Conservation (phyloP, 2,888 invertebrate genomes). For the Tanypteryx hageni region DNA sequence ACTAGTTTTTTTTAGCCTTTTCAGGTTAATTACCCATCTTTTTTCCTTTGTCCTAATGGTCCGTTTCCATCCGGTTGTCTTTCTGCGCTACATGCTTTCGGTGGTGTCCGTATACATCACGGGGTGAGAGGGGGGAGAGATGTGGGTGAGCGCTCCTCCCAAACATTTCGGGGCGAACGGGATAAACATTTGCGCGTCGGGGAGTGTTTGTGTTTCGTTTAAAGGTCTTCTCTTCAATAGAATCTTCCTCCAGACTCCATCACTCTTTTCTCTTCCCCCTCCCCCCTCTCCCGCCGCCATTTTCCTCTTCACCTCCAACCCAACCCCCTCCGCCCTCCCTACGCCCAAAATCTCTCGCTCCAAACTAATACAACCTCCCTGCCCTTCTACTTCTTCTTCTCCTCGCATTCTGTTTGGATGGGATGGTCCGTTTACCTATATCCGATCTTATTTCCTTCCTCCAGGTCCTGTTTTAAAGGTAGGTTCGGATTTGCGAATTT, state of each 20-base stretch:
- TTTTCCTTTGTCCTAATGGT: too few relatives aligned
- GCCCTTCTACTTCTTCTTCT: neutral
- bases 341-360: too few relatives aligned
- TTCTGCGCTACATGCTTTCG: too few relatives aligned
- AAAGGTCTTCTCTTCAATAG: neutral
- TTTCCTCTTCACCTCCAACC: too few relatives aligned
- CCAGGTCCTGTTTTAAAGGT: neutral
- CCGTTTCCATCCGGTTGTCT: too few relatives aligned
- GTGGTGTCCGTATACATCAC: too few relatives aligned
- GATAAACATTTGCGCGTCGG: neutral
- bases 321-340: too few relatives aligned
- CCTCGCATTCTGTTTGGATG: neutral
- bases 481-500: too few relatives aligned
- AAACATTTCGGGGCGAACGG: neutral
- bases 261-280: neutral
- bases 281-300: neutral
- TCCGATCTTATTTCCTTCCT: neutral
- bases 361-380: neutral
- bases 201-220: slow-evolving; percentile 16
- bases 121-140: too few relatives aligned
- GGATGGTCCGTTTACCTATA: slow-evolving; percentile 13
- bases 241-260: neutral
- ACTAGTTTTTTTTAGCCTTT: too few relatives aligned
- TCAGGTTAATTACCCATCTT: too few relatives aligned
- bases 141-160: neutral